A percentile compares a stretch with the other conserved stretches of the same genome.
These are phyloP conservation scores for Eulemur macaco DNA, from an alignment of 2,113 vertebrate genomes.

Conservation along the genomic window DNA sequence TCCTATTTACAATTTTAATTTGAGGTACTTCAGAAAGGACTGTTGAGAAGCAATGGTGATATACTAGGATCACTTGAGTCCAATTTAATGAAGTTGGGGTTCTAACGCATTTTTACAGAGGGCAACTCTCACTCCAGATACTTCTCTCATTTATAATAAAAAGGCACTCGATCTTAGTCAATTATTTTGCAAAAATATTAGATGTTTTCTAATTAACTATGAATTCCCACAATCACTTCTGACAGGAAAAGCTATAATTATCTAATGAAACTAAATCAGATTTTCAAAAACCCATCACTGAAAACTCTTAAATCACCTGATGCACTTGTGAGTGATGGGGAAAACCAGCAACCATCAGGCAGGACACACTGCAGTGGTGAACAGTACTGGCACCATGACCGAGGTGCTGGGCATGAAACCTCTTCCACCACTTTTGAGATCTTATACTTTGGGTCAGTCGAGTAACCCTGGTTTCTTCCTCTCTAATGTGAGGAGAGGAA, in stretches of 20 bases:
- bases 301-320: neutral
- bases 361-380: fast-evolving
- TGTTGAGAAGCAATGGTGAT: neutral
- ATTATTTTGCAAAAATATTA: neutral
- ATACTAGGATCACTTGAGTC: neutral
- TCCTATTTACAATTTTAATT: neutral
- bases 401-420: neutral
- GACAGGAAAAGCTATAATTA: neutral
- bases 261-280: neutral
- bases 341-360: neutral
- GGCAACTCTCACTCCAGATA: neutral
- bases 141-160: neutral
- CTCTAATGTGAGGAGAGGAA: neutral
- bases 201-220: neutral
- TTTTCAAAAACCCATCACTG: neutral
- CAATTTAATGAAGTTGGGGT: neutral
- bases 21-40: neutral
- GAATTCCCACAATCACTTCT: neutral
- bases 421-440: neutral
- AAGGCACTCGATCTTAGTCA: neutral
- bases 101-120: neutral
- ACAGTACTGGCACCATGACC: neutral
- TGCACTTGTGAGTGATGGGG: neutral
- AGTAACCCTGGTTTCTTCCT: neutral
- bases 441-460: neutral